Base-by-base conservation (phyloP, 2,888 invertebrate genomes). In the Calameuta pallipes region DNA sequence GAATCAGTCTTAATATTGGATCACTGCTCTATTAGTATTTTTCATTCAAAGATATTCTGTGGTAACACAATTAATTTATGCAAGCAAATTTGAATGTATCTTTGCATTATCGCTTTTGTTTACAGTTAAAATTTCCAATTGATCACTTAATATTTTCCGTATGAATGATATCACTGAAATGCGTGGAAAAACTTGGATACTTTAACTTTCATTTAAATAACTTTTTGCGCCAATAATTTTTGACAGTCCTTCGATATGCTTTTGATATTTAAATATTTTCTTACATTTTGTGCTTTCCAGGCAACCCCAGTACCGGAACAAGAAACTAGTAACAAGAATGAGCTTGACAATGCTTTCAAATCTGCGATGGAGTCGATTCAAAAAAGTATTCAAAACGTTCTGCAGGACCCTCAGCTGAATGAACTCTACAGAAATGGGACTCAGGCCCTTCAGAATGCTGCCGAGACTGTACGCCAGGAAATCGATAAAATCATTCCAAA, bases 401-500 rank as follows among this genome's bases (percentile, higher is more conserved):
- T 80, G 23, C 75, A 85, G 31, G 84, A 89, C 75, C 85, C 85
- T 0, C 81, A 82, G 6, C 1, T 88, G 11, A 84, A 83, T 34
- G 79, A 84, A 0, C 74, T 86, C 30, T 23, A 86, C 0, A 81
- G 85, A 23, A 83, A 85, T 37, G 82, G 85, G 11, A 82, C 84
- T 73, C 78, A 82, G 1, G 77, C 83, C 1, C 41, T 88, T 30
- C 76, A 86, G 6, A 83, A 84, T 11, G 81, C 85, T 41, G 84
- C 84, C 4, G 82, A 85, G 11, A 81, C 81, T 30, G 78, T 89
- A 23, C 81, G 80, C 31, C 81, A 84, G 33, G 82, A 85, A 76
- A 82, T 83, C 0, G 80, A 84, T 15, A 86, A 89, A 73, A 81
- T 87, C 3, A 74, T 87, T 1, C 87, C 87, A 1, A 86, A 87